Evolutionary conservation across 1,140 invertebrate genomes (phyloP), one percentile per base, ranked within the genome.

Genomic region (Ectropis grisescens): DNA sequence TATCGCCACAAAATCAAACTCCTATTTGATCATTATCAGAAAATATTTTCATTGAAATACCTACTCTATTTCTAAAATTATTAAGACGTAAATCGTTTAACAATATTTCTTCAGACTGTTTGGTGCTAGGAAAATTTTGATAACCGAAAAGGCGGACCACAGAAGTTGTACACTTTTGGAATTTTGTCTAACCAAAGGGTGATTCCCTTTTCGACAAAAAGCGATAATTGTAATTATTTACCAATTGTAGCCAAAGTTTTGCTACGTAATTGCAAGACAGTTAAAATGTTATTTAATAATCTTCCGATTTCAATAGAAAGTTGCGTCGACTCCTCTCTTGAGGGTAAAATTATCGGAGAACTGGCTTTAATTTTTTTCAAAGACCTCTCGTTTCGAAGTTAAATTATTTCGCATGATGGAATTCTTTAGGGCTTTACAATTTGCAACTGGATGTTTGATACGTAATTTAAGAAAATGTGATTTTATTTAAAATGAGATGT

Each of bases 221-320:
- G 59, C 50, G 66, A 80, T 75, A 65, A 81, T 80, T 78, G 71
- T 75, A 80, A 78, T 78, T 80, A 80, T 80, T 78, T 76, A 60
- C 59, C 72, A 64, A 78, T 78, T 78, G 67, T 67, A 58, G 60
- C 39, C 46, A 53, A 71, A 69, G 62, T 69, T 75, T 61, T 49
- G 47, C 58, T 57, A 35, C 41, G 52, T 74, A 74, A 75, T 74
- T 68, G 58, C 59, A 41, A 65, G 54, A 58, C 59, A 60, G 47
- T 64, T 62, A 66, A 61, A 74, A 62, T 74, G 67, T 71, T 67
- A 58, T 67, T 71, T 69, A 62, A 75, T 68, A 69, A 69, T 64
- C 37, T 43, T 37, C 37, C 28, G 48, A 60, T 58, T 70, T 69
- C 48, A 66, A 75, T 61, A 58, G 66, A 34, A 31, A 62, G 23